phyloP scores from a whole-genome alignment of 2,888 invertebrate species.

The Polydrusus cervinus region DNA sequence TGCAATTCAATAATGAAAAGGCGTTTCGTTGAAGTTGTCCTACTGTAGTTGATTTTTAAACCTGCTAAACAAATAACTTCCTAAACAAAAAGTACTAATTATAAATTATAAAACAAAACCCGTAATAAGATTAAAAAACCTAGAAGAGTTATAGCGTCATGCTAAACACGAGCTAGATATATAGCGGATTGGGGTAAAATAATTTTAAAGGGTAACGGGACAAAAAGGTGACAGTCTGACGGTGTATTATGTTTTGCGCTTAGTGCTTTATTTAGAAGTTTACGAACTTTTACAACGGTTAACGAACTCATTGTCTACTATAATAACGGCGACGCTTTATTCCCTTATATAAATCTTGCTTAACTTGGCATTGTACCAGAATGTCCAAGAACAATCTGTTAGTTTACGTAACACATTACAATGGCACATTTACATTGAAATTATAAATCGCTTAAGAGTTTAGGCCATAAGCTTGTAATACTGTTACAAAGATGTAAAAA shows the following conservation, averaged over 20 bases:
- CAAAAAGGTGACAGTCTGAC: conserved; percentile 27
- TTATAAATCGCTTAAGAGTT: background rate
- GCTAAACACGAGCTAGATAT: conserved; percentile 15
- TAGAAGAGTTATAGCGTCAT: background rate
- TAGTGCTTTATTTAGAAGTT: conserved; percentile 34
- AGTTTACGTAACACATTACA: conserved; percentile 17
- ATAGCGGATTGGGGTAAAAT: conserved; percentile 21
- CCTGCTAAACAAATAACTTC: too few relatives aligned
- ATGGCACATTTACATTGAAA: background rate
- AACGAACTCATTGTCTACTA: conserved; percentile 49
- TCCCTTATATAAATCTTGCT: conserved; percentile 43
- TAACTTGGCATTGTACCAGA: conserved; percentile 28
- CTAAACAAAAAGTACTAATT: too few relatives aligned
- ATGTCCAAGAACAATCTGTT: conserved; percentile 24
- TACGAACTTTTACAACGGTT: conserved; percentile 47
- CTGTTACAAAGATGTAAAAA: background rate
- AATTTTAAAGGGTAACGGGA: conserved; percentile 9
- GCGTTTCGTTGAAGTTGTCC: too few relatives aligned
- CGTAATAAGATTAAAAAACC: background rate
- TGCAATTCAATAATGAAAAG: too few relatives aligned
- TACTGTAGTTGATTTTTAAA: too few relatives aligned
- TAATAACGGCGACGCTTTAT: conserved; percentile 41
- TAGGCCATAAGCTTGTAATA: background rate
- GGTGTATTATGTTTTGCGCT: conserved; percentile 28
- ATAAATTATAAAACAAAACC: background rate